Base-by-base conservation (phyloP, 2,113 vertebrate species). In the Oxyura jamaicensis region DNA sequence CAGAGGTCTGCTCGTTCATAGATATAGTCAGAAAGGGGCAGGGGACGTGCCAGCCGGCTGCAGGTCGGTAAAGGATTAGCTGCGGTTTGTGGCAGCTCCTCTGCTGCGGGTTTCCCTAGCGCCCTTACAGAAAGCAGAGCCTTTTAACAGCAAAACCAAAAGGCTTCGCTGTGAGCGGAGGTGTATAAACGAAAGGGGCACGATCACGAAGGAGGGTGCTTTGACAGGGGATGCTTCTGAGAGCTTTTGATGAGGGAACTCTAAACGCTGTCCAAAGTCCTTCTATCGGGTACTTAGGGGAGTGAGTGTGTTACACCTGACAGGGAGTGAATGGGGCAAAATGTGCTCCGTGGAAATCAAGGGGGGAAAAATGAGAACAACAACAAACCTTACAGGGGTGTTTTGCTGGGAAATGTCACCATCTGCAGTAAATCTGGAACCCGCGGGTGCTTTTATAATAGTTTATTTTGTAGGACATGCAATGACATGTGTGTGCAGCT, bases 51-150 rank as follows among this genome's bases (percentile, higher is more conserved):
- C 29, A 28, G 71, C 39, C 15, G 77, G 7, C 25, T 35, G 52
- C 60, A 12, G 0, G 0, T 41, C 1, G 3, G 28, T 25, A 36
- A 60, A 44, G 56, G 65, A 28, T 4, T 71, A 16, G 46, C 46
- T 46, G 18, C 46, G 33, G 50, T 67, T 90, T 48, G 41, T 76
- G 56, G 76, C 62, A 86, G 46, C 44, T 63, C 31, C 59, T 88
- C 8, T 72, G 48, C 59, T 65, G 33, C 73, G 68, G 28, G 11
- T 74, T 86, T 83, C 41, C 56, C 25, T 22, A 2, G 33, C 60
- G 72, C 44, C 28, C 52, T 48, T 39, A 16, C 14, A 94, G 82
- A 42, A 90, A 31, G 41, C 3, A 1, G 44, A 90, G 50, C 44
- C 67, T 90, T 85, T 72, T 60, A 68, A 68, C 56, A 93, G 56